Evolutionary conservation across 2,113 vertebrate genomes (phyloP).

Genomic region (Agapornis roseicollis): DNA sequence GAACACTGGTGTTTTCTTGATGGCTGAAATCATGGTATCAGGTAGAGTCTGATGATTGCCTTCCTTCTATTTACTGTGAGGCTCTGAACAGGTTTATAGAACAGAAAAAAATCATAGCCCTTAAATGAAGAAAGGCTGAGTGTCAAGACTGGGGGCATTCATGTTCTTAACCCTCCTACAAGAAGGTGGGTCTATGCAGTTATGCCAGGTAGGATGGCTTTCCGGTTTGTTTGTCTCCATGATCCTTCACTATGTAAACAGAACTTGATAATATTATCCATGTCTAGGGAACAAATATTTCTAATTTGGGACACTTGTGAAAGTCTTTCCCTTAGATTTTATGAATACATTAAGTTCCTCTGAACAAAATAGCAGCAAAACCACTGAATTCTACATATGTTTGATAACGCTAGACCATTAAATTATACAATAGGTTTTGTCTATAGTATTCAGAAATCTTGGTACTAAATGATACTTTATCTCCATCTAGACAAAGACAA

Average conservation of each 20-base stretch:
- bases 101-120: not conserved
- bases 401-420: not conserved
- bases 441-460: not conserved
- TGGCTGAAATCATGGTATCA: slow-evolving; percentile 86
- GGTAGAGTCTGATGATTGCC: slow-evolving; percentile 70
- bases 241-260: not conserved
- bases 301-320: not conserved
- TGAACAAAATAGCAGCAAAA: not conserved
- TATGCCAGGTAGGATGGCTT: not conserved
- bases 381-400: not conserved
- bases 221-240: not conserved
- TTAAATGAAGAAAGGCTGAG: not conserved
- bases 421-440: not conserved
- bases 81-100: not conserved
- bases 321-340: not conserved
- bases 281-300: not conserved
- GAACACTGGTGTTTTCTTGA: slow-evolving; percentile 11
- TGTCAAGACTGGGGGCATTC: not conserved
- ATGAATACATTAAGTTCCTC: not conserved
- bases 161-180: not conserved
- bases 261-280: not conserved
- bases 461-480: not conserved
- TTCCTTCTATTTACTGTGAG: not conserved
- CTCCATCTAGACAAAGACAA: not conserved
- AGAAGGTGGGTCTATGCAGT: not conserved